Conservation (phyloP, 2,888 invertebrate species). For the Oscheius sp. region DNA sequence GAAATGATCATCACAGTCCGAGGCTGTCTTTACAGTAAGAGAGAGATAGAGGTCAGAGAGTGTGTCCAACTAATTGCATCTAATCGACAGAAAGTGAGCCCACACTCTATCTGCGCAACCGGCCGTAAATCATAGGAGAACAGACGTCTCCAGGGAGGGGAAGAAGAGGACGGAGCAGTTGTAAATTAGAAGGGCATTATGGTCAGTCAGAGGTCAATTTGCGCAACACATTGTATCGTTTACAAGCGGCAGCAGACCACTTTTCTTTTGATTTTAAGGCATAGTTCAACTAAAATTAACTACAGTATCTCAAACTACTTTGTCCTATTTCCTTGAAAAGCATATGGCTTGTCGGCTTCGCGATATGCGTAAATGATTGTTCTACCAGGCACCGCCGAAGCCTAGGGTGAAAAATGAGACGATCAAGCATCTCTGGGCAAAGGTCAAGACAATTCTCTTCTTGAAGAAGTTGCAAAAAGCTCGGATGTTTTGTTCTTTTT, state of each 20-base stretch:
- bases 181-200: constrained; percentile 5
- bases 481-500: background rate
- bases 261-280: background rate
- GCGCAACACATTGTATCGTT: background rate
- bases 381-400: too few species aligned
- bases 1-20: too few species aligned
- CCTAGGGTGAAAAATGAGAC: too few species aligned
- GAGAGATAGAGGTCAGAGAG: background rate
- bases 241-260: background rate
- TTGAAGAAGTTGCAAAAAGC: background rate
- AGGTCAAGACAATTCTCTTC: background rate
- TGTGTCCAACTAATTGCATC: constrained; percentile 25
- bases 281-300: too few species aligned
- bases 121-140: constrained; percentile 27
- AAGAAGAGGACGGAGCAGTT: too few species aligned
- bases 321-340: too few species aligned
- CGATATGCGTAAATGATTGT: too few species aligned
- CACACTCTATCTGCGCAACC: constrained; percentile 13
- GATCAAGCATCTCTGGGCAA: too few species aligned
- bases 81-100: constrained; percentile 12
- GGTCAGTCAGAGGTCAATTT: constrained; percentile 18
- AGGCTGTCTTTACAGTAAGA: background rate
- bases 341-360: too few species aligned
- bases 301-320: too few species aligned
- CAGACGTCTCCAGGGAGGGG: constrained; percentile 10